phyloP scores from a whole-genome alignment of 1,140 invertebrate species.

The Zaprionus gabonicus region DNA sequence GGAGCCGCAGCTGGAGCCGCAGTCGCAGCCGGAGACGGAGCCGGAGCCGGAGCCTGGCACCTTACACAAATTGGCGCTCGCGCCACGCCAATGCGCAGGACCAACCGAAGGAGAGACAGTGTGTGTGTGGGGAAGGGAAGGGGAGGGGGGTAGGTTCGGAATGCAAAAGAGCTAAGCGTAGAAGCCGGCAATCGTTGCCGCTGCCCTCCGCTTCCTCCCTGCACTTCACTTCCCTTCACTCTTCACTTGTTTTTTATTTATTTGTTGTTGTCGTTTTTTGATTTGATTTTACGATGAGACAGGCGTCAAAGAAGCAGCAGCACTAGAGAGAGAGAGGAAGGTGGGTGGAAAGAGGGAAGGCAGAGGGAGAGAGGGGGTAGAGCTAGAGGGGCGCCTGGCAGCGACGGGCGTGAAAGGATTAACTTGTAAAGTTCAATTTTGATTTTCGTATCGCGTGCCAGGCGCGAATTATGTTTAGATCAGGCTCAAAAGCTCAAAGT shows the following conservation, averaged over 20 bases:
- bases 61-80: slow-evolving; percentile 72
- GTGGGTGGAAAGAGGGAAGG: neutral
- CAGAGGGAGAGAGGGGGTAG: neutral
- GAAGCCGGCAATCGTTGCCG: neutral
- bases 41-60: slow-evolving; percentile 53
- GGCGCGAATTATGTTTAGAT: slow-evolving; percentile 62
- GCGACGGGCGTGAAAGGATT: slow-evolving; percentile 65
- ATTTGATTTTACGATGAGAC: slow-evolving; percentile 4
- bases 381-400: too few species aligned
- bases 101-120: slow-evolving; percentile 54
- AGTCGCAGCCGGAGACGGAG: neutral
- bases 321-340: neutral
- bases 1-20: slow-evolving; percentile 1
- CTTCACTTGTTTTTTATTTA: neutral
- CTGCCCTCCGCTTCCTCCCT: neutral
- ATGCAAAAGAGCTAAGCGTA: slow-evolving; percentile 32
- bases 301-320: neutral
- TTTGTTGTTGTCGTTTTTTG: slow-evolving; percentile 23
- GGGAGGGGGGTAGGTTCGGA: slow-evolving; percentile 1
- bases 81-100: slow-evolving; percentile 65
- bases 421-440: slow-evolving; percentile 82
- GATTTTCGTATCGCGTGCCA: slow-evolving; percentile 76
- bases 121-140: too few species aligned
- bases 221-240: neutral
- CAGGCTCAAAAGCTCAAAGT: slow-evolving; percentile 44